phyloP scores from a whole-genome alignment of 1,140 invertebrate species.

The Hestina assimilis region DNA sequence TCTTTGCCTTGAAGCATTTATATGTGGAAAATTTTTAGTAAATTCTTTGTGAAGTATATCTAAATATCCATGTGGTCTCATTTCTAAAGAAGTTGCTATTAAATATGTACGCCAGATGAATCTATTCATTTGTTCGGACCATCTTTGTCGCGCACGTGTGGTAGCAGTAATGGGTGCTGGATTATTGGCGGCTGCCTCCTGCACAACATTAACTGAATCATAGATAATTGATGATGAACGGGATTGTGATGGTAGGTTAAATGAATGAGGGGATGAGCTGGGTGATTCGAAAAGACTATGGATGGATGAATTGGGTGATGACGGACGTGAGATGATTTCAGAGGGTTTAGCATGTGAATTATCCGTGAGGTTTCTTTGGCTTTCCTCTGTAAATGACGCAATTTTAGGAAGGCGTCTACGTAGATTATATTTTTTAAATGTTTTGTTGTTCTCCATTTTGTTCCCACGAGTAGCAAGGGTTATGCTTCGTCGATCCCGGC shows the following conservation, averaged over 20 bases:
- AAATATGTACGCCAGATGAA: constrained; percentile 19
- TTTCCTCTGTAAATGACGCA: background rate
- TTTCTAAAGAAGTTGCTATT: background rate
- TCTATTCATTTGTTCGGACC: constrained; percentile 20
- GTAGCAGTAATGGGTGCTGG: background rate
- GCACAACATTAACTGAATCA: constrained; percentile 6
- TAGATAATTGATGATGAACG: background rate
- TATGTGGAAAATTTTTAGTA: constrained; percentile 2
- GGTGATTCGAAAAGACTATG: background rate
- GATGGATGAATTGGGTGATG: background rate
- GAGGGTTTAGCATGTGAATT: no score
- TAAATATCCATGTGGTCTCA: background rate
- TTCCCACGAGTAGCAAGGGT: background rate
- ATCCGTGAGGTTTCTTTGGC: background rate
- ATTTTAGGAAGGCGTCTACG: background rate
- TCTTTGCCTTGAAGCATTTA: constrained; percentile 2
- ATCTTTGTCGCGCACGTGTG: constrained; percentile 4
- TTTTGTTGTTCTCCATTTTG: background rate
- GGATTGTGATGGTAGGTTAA: background rate
- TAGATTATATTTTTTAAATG: background rate
- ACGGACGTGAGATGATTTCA: background rate
- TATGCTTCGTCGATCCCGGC: background rate
- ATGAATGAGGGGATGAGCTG: background rate
- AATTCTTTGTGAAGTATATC: constrained; percentile 8
- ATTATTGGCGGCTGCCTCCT: background rate